Evolutionary conservation across 2,797 vertebrate genomes (phyloP).

Genomic region (Pipistrellus pipistrellus): DNA sequence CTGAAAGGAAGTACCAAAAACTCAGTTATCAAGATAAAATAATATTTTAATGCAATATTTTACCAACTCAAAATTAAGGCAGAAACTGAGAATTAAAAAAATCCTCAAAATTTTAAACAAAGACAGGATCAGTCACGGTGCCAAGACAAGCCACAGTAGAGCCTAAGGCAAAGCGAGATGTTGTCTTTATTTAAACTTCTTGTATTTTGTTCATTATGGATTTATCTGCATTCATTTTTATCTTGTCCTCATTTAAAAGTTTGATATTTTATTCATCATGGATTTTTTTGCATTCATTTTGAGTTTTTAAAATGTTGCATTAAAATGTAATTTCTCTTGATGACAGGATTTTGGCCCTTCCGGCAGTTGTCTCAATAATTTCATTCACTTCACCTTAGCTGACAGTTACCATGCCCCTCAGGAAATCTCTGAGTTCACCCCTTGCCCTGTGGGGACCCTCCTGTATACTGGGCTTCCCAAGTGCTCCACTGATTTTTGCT

Average conservation of each 20-base stretch:
- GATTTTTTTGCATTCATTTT: neutral
- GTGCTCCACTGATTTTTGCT: neutral
- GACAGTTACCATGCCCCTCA: rapidly evolving
- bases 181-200: neutral
- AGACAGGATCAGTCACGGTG: neutral
- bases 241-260: slow-evolving; percentile 10
- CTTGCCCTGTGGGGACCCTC: too few species aligned
- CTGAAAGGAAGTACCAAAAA: neutral
- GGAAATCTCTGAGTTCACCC: neutral
- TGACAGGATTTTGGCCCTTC: neutral
- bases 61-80: neutral
- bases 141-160: neutral
- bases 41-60: neutral
- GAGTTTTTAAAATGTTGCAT: neutral
- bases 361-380: neutral
- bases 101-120: neutral
- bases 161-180: neutral
- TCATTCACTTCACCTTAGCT: neutral
- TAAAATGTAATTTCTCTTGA: neutral
- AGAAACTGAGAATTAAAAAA: neutral
- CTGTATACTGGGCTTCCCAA: neutral
- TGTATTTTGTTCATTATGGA: neutral
- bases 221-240: slow-evolving; percentile 25
- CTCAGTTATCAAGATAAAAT: neutral
- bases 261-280: neutral